phyloP scores from a whole-genome alignment of 2,888 invertebrate genomes.

The Drosophila limbata region DNA sequence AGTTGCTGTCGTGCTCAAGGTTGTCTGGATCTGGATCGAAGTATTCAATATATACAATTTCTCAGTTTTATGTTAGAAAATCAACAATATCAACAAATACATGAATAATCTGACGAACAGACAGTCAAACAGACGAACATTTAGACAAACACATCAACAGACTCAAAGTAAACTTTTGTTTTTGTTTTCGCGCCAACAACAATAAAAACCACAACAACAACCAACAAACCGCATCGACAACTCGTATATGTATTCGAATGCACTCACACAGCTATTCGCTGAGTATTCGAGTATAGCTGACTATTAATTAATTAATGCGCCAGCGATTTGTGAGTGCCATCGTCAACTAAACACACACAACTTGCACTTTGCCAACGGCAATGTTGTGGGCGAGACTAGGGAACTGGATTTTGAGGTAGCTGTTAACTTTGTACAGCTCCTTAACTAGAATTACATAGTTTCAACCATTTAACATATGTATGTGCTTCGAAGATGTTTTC shows the following conservation, averaged over 20 bases:
- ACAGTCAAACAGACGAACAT: slow-evolving; percentile 10
- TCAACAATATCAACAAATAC: slow-evolving; percentile 14
- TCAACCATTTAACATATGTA: neutral
- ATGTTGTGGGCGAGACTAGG: slow-evolving; percentile 14
- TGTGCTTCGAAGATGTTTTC: neutral
- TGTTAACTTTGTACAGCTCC: neutral
- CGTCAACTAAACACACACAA: slow-evolving; percentile 25
- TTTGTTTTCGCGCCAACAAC: slow-evolving; percentile 41
- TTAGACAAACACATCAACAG: slow-evolving; percentile 28
- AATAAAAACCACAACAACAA: slow-evolving; percentile 18
- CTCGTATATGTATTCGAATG: slow-evolving; percentile 16
- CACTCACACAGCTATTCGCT: slow-evolving; percentile 21
- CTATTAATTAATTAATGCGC: slow-evolving; percentile 71
- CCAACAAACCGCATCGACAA: slow-evolving; percentile 29
- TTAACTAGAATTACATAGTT: neutral
- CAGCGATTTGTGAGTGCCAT: slow-evolving; percentile 50
- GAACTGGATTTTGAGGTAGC: slow-evolving; percentile 21
- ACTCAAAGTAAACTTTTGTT: slow-evolving; percentile 41
- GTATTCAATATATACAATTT: slow-evolving; percentile 52
- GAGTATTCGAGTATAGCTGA: slow-evolving; percentile 30
- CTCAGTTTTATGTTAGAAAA: slow-evolving; percentile 58
- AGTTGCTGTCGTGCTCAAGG: slow-evolving; percentile 43
- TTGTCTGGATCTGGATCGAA: slow-evolving; percentile 43
- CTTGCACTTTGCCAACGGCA: slow-evolving; percentile 4
- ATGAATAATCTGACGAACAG: slow-evolving; percentile 22